A percentile compares a stretch with the other conserved stretches of the same genome.
Conservation (phyloP, 2,797 vertebrate species). For the Hydrolagus colliei region DNA sequence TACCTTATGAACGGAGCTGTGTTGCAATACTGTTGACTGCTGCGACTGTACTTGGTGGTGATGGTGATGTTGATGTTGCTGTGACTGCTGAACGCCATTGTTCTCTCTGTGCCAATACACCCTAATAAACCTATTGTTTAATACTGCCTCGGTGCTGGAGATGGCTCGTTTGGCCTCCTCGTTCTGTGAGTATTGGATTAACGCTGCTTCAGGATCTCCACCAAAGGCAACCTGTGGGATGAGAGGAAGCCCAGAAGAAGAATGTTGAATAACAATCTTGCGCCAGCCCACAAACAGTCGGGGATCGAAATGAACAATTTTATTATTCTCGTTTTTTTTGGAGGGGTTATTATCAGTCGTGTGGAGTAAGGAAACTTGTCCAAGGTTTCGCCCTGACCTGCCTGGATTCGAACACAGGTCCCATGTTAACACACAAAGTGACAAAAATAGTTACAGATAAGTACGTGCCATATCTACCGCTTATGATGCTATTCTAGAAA, state of each 20-base stretch:
- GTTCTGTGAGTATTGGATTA: conserved; percentile 86
- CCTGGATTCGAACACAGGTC: too few species aligned
- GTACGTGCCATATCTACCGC: too few species aligned
- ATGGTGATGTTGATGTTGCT: conserved; percentile 53
- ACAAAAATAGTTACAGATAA: too few species aligned
- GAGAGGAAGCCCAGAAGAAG: conserved; percentile 6
- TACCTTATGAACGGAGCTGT: conserved; percentile 57
- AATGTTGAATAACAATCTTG: not conserved
- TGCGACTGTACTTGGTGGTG: conserved; percentile 40
- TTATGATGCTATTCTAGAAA: not conserved
- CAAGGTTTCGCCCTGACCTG: too few species aligned
- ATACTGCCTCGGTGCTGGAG: conserved; percentile 84
- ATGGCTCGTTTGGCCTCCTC: conserved; percentile 88
- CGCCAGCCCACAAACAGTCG: too few species aligned
- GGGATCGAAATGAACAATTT: too few species aligned
- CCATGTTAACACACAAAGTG: too few species aligned
- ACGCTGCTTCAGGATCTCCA: conserved; percentile 82
- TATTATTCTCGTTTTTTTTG: too few species aligned
- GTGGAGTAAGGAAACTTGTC: too few species aligned
- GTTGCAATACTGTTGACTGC: conserved; percentile 48
- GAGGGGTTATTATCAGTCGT: too few species aligned
- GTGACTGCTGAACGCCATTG: conserved; percentile 44
- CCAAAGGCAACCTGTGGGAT: conserved; percentile 79
- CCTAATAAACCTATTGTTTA: conserved; percentile 90
- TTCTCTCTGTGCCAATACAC: conserved; percentile 89